A percentile compares a stretch with the other conserved stretches of the same genome.
These are phyloP conservation scores for Tetropium fuscum DNA, from an alignment of 2,888 invertebrate species.

Conservation along the genomic window DNA sequence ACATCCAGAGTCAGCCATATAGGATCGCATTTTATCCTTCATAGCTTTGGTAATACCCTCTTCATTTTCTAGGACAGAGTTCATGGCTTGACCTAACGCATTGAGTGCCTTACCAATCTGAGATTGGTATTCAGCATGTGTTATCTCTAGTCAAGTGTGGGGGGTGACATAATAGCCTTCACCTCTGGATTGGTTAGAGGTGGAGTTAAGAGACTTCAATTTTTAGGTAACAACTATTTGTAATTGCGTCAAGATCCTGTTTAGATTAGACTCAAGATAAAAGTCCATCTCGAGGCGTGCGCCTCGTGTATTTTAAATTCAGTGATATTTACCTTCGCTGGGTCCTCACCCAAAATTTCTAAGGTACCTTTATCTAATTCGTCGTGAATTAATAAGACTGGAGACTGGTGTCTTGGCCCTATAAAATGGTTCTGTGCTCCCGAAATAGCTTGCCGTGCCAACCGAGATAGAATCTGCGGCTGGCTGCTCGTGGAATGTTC, in stretches of 20 bases:
- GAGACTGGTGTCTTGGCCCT: background rate
- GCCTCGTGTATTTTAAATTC: background rate
- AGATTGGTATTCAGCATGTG: slow-evolving; percentile 1
- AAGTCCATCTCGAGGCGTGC: background rate
- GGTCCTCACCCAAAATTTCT: background rate
- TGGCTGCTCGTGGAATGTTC: background rate
- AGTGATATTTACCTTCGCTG: background rate
- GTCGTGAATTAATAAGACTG: background rate
- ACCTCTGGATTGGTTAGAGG: background rate
- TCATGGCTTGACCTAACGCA: background rate
- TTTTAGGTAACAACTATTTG: background rate
- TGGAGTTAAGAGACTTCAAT: background rate
- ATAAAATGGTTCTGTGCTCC: no score
- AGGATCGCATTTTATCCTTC: background rate
- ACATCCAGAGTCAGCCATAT: background rate
- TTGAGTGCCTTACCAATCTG: background rate
- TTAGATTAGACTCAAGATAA: background rate
- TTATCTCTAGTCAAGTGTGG: background rate
- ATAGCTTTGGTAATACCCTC: background rate
- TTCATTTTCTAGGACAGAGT: background rate
- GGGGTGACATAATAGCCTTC: slow-evolving; percentile 1
- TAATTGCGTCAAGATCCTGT: background rate
- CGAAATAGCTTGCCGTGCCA: background rate
- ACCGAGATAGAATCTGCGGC: background rate
- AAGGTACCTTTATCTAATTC: background rate